Evolutionary conservation across 2,113 vertebrate species (phyloP).

Genomic region (Noturus placidus): DNA sequence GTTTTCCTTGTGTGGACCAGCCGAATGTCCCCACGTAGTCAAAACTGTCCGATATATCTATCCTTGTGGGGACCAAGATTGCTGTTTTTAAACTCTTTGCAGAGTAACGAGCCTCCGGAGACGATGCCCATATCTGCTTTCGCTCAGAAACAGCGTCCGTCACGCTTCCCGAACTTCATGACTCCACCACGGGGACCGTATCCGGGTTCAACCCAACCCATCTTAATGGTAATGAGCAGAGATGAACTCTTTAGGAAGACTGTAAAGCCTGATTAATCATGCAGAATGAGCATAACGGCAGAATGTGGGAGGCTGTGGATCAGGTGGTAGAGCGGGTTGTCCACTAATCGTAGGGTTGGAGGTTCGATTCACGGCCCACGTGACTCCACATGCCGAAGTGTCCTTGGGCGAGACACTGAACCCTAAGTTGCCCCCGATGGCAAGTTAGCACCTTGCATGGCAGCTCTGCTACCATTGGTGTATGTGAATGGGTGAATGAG

Average conservation of each 20-base stretch:
- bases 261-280: not conserved
- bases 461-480: too few species aligned
- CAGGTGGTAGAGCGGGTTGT: too few species aligned
- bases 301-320: too few species aligned
- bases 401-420: too few species aligned
- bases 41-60: not conserved
- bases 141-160: conserved; percentile 91
- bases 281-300: not conserved
- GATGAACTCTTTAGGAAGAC: not conserved
- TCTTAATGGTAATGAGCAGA: conserved; percentile 77
- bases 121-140: conserved; percentile 98
- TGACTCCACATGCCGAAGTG: too few species aligned
- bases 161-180: conserved; percentile 83
- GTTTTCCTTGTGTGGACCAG: not conserved
- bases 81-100: conserved; percentile 26
- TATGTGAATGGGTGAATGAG: too few species aligned
- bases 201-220: conserved; percentile 81
- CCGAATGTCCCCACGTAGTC: not conserved
- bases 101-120: conserved; percentile 97
- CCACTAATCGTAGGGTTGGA: too few species aligned
- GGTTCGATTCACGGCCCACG: too few species aligned
- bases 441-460: too few species aligned
- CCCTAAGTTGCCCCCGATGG: too few species aligned
- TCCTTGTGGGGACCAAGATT: not conserved
- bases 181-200: conserved; percentile 87